A percentile compares a stretch with the other conserved stretches of the same genome.
phyloP scores from a whole-genome alignment of 1,140 invertebrate genomes.

The Dendroctonus valens region DNA sequence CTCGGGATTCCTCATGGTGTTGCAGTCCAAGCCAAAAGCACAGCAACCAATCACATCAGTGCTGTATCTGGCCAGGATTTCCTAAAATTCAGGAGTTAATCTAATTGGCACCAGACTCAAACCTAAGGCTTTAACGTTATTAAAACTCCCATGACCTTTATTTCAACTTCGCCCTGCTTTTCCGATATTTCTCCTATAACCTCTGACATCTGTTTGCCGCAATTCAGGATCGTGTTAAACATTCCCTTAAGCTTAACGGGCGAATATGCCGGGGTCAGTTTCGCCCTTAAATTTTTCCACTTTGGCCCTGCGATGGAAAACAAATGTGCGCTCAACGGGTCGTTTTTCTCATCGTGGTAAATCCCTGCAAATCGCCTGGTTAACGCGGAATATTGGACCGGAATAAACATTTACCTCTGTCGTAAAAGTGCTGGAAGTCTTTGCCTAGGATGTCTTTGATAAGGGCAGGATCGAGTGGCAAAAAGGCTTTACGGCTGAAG shows the following conservation, averaged over 20 bases:
- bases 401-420: conserved; percentile 47
- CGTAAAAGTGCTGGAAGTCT: conserved; percentile 56
- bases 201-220: conserved; percentile 41
- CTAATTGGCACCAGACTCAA: no score
- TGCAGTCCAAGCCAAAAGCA: conserved; percentile 58
- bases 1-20: conserved; percentile 53
- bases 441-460: conserved; percentile 57
- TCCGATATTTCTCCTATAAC: conserved; percentile 35
- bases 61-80: conserved; percentile 52
- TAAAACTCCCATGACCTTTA: conserved; percentile 26
- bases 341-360: conserved; percentile 52
- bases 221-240: conserved; percentile 45
- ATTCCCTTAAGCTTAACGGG: conserved; percentile 55
- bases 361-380: conserved; percentile 30
- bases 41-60: conserved; percentile 59
- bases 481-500: conserved; percentile 52
- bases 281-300: conserved; percentile 55
- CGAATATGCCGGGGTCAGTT: conserved; percentile 57
- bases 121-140: background rate
- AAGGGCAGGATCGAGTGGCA: conserved; percentile 58
- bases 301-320: conserved; percentile 54
- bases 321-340: conserved; percentile 57
- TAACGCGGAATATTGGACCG: background rate
- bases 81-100: conserved; percentile 7
- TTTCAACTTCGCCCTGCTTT: conserved; percentile 32